Evolutionary conservation across 2,113 vertebrate species (phyloP), one percentile per base, ranked within the genome.

Genomic region (Sapajus apella): DNA sequence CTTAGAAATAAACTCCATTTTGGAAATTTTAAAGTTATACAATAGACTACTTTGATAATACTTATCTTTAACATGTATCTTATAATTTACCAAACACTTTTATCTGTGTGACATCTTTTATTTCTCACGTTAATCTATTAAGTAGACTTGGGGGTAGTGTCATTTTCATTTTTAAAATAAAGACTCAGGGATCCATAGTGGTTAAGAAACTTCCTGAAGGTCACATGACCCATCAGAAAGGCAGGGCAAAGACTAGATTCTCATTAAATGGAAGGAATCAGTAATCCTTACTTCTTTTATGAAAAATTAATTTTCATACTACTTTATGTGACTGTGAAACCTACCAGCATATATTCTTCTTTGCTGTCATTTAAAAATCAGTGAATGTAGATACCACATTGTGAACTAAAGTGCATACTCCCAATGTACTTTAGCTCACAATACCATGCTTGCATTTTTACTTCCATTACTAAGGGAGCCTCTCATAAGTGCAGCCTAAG

Each of bases 281-380:
- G 76, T 68, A 81, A 76, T 75, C 43, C 76, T 88, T 58, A 56
- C 43, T 90, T 95, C 45, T 91, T 35, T 82, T 73, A 87, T 61
- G 58, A 87, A 81, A 97, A 95, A 68, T 83, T 92, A 94, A 94
- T 94, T 91, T 72, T 92, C 66, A 82, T 18, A 82, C 14, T 50
- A 82, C 90, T 92, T 92, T 77, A 96, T 82, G 72, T 6, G 2
- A 77, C 90, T 96, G 47, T 85, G 92, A 95, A 96, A 80, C n/a
- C 84, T 93, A 92, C 92, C 72, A 87, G 87, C 80, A 82, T 64
- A 85, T 77, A 30, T 85, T 91, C 75, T 83, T 84, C 85, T 87
- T 82, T 56, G 70, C 73, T 80, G 12, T 92, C 80, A 87, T 97
- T 87, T 91, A 79, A 90, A 89, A 85, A 72, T 30, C 86, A 90